Conservation (phyloP, 2,113 vertebrate genomes). For the Podocnemis expansa region DNA sequence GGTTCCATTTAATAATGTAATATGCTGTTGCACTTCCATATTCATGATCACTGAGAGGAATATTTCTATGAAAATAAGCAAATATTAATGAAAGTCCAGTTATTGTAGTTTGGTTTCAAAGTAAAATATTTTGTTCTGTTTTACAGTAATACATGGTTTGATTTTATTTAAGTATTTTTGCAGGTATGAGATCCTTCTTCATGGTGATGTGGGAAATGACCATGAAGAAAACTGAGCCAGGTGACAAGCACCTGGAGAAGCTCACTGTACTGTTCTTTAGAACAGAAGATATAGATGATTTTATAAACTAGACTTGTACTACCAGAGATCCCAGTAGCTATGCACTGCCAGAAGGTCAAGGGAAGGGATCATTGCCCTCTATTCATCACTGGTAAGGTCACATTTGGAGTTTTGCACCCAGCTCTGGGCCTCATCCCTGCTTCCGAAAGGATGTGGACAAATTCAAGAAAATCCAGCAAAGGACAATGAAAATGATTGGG, state of each 20-base stretch:
- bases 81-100: neutral
- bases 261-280: neutral
- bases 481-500: too few relatives aligned
- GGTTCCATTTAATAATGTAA: constrained; percentile 18
- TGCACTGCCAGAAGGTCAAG: too few relatives aligned
- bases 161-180: neutral
- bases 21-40: neutral
- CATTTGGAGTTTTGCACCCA: too few relatives aligned
- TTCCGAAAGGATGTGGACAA: too few relatives aligned
- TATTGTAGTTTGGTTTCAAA: neutral
- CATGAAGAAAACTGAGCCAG: neutral
- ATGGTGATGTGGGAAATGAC: neutral
- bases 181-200: neutral
- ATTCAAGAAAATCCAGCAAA: too few relatives aligned
- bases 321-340: neutral
- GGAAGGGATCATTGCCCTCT: too few relatives aligned
- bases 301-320: neutral
- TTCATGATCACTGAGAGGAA: constrained; percentile 44
- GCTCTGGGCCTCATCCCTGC: too few relatives aligned
- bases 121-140: neutral
- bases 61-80: constrained; percentile 1
- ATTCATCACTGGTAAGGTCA: too few relatives aligned
- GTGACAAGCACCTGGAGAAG: neutral
- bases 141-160: neutral
- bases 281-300: neutral